These are phyloP conservation scores for Saccopteryx leptura DNA, from an alignment of 2,113 vertebrate species.

Conservation along the genomic window DNA sequence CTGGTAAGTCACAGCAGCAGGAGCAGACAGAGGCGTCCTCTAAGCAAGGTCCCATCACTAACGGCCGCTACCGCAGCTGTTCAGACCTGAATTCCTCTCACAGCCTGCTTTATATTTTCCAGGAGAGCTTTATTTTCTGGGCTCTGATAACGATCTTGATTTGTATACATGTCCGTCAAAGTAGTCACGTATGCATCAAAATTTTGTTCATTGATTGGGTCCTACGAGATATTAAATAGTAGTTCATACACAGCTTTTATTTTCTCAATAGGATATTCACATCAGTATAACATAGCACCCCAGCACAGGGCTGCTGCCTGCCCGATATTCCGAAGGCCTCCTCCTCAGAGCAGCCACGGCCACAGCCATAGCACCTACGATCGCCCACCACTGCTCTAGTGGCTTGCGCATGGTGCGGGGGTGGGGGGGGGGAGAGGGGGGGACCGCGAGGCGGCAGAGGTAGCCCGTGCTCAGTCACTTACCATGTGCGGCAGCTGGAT, in stretches of 20 bases:
- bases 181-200: slow-evolving; percentile 99
- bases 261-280: slow-evolving; percentile 89
- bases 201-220: slow-evolving; percentile 99
- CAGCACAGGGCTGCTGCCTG: slow-evolving; percentile 81
- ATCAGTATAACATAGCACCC: slow-evolving; percentile 89
- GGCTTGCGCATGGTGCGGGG: no score
- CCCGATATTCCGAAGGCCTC: slow-evolving; percentile 78
- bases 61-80: slow-evolving; percentile 88
- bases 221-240: slow-evolving; percentile 94
- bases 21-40: slow-evolving; percentile 91
- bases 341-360: slow-evolving; percentile 82
- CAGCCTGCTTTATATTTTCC: slow-evolving; percentile 99
- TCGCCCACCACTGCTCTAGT: slow-evolving; percentile 84
- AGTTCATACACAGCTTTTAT: slow-evolving; percentile 91
- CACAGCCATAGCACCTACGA: no score
- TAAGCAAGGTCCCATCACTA: slow-evolving; percentile 89
- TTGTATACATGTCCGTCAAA: slow-evolving; percentile 99
- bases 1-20: slow-evolving; percentile 95
- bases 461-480: slow-evolving; percentile 91
- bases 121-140: slow-evolving; percentile 99
- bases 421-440: no score
- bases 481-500: slow-evolving; percentile 99
- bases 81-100: slow-evolving; percentile 99
- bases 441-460: no score
- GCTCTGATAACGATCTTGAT: slow-evolving; percentile 99